Conservation (phyloP, 1,140 invertebrate species). For the Pteromalus puparum region DNA sequence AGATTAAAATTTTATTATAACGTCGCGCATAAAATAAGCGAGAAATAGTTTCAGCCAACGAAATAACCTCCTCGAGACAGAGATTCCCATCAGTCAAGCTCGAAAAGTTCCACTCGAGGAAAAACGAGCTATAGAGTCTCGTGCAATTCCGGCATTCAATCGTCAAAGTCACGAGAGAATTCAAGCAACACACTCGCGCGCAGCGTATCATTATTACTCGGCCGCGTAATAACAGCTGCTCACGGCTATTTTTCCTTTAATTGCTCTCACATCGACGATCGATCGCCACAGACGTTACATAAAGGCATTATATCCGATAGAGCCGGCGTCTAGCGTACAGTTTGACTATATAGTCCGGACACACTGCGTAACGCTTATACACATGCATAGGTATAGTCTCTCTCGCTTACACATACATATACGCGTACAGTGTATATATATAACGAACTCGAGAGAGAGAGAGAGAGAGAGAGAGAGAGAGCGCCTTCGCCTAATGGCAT, state of each 20-base stretch:
- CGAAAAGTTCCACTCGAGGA: neutral
- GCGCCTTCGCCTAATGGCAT: constrained; percentile 30
- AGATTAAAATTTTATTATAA: no score
- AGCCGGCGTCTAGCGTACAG: neutral
- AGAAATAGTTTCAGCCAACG: no score
- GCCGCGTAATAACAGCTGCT: neutral
- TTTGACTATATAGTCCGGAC: neutral
- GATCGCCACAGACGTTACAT: neutral
- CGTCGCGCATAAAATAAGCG: no score
- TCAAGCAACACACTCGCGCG: neutral
- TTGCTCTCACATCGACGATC: constrained; percentile 9
- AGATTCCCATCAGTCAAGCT: neutral
- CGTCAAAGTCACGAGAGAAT: neutral
- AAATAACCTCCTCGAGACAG: no score
- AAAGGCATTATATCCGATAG: neutral
- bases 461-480: neutral
- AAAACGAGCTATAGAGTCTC: neutral
- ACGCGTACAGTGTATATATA: no score
- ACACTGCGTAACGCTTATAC: no score
- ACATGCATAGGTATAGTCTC: neutral
- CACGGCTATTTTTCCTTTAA: constrained; percentile 9
- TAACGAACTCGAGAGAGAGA: neutral
- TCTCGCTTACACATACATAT: neutral
- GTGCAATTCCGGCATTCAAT: constrained; percentile 22
- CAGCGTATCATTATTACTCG: neutral